Conservation (phyloP, 2,113 vertebrate species). For the Neolamprologus tretocephalus region DNA sequence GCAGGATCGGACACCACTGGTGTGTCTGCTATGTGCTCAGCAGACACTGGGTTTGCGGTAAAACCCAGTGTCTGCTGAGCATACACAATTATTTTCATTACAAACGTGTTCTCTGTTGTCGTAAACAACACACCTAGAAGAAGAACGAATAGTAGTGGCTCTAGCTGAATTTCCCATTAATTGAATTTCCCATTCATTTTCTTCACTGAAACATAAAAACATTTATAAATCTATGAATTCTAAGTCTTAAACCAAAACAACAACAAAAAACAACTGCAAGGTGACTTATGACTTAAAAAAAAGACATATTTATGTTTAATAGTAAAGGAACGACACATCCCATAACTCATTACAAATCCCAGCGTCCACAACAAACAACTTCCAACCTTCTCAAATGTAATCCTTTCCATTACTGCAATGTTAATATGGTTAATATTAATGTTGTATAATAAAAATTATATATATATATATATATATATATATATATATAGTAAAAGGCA, state of each 20-base stretch:
- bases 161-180: background rate
- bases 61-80: background rate
- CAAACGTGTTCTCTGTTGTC: fast-evolving
- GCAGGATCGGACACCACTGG: fast-evolving
- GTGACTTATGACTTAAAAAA: background rate
- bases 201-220: background rate
- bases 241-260: background rate
- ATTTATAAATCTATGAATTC: background rate
- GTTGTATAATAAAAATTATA: background rate
- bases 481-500: background rate
- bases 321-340: background rate
- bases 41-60: background rate
- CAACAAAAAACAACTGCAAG: background rate
- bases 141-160: background rate
- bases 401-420: background rate
- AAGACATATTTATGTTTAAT: background rate
- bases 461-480: background rate
- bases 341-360: background rate
- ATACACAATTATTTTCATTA: background rate
- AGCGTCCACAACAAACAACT: background rate
- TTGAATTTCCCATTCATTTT: background rate
- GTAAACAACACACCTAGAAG: background rate
- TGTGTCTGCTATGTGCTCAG: background rate
- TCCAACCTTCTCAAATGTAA: background rate
- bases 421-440: background rate